phyloP scores from a whole-genome alignment of 2,113 vertebrate genomes.

The Poeciliopsis retropinna region DNA sequence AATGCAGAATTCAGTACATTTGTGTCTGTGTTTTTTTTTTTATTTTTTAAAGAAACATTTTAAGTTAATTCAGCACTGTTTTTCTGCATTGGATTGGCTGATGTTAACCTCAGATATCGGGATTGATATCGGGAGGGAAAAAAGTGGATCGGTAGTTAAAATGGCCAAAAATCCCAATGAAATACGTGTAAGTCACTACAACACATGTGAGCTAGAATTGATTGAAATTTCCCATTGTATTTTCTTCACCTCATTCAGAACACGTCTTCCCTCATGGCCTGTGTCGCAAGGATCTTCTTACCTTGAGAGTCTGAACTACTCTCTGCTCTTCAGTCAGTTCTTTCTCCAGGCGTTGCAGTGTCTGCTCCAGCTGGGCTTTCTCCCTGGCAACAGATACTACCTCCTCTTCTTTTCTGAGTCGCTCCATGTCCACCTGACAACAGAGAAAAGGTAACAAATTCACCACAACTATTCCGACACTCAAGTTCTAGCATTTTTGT shows the following conservation, averaged over 20 bases:
- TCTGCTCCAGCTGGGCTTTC: constrained; percentile 68
- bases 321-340: constrained; percentile 65
- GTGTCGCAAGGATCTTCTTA: constrained; percentile 25
- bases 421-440: constrained; percentile 78
- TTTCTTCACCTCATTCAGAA: background rate
- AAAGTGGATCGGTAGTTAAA: no score
- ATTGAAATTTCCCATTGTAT: no score
- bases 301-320: constrained; percentile 75
- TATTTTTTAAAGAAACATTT: no score
- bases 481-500: constrained; percentile 33
- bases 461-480: constrained; percentile 27
- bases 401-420: constrained; percentile 69
- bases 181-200: background rate
- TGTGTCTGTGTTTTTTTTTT: no score
- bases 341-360: constrained; percentile 63
- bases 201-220: background rate
- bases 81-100: no score
- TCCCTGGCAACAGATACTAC: constrained; percentile 44
- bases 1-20: no score
- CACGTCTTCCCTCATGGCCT: background rate
- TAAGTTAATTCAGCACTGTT: no score
- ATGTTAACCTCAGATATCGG: no score
- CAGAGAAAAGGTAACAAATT: constrained; percentile 37
- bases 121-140: no score
- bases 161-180: background rate